A percentile compares a stretch with the other conserved stretches of the same genome.
phyloP scores from a whole-genome alignment of 2,888 invertebrate genomes.

The Amphiduros pacificus region DNA sequence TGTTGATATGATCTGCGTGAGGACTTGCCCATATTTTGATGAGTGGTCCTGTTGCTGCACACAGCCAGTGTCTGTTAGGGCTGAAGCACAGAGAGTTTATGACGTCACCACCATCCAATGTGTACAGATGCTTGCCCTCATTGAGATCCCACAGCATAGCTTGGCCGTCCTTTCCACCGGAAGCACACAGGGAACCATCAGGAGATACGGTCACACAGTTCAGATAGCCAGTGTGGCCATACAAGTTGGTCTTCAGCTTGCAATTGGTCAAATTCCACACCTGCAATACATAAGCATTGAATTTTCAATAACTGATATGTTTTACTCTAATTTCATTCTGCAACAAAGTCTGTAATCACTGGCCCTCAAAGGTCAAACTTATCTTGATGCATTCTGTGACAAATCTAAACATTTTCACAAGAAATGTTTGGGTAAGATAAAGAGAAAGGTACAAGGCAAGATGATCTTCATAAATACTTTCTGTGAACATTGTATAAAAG shows the following conservation, averaged over 20 bases:
- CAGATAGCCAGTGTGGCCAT: constrained; percentile 94
- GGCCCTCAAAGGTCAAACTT: not conserved
- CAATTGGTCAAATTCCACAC: constrained; percentile 99
- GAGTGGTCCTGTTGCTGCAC: constrained; percentile 96
- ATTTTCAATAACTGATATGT: too few species aligned
- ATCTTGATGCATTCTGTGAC: too few species aligned
- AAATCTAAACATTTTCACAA: too few species aligned
- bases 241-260: constrained; percentile 96
- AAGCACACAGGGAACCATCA: constrained; percentile 99
- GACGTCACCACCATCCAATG: constrained; percentile 96
- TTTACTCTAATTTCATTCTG: not conserved
- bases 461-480: too few species aligned
- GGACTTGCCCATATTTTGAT: constrained; percentile 92
- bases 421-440: too few species aligned
- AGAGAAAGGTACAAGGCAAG: too few species aligned
- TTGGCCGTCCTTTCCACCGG: constrained; percentile 99
- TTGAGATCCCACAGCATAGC: constrained; percentile 99
- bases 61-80: constrained; percentile 99
- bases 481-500: too few species aligned
- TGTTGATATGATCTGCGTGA: not conserved
- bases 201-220: constrained; percentile 99
- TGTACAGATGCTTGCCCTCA: constrained; percentile 98
- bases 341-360: constrained; percentile 12
- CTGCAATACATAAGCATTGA: constrained; percentile 64
- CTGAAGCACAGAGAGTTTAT: constrained; percentile 99